Percentiles rank a stretch among this genome's conserved stretches.
phyloP scores from a whole-genome alignment of 2,888 invertebrate genomes.

The Litoditis marina region DNA sequence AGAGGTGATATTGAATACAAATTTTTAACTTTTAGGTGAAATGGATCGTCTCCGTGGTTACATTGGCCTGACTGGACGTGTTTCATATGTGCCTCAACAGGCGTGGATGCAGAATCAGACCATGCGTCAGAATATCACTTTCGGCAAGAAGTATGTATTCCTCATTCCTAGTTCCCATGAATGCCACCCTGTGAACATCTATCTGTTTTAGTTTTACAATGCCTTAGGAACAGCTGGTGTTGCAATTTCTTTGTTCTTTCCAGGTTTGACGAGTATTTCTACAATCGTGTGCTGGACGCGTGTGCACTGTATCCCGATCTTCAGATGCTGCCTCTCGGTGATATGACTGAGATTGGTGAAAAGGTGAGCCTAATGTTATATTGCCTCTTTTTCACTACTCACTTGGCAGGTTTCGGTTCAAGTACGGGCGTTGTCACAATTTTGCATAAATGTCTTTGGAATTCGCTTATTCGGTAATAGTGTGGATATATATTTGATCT shows the following conservation, averaged over 20 bases:
- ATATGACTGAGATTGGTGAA: constrained; percentile 60
- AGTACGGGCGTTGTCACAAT: too few relatives aligned
- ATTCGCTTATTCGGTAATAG: too few relatives aligned
- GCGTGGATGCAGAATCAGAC: constrained; percentile 99
- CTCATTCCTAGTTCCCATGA: neutral
- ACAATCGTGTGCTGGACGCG: constrained; percentile 55
- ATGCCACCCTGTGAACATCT: too few relatives aligned
- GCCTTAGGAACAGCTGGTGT: too few relatives aligned
- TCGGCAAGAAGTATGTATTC: constrained; percentile 64
- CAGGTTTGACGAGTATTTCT: constrained; percentile 54
- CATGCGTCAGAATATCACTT: constrained; percentile 85
- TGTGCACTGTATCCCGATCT: constrained; percentile 56
- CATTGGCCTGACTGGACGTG: constrained; percentile 64
- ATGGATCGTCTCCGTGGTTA: constrained; percentile 63
- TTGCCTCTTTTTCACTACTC: too few relatives aligned
- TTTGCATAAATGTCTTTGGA: too few relatives aligned
- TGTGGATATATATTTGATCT: too few relatives aligned
- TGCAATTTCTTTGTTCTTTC: too few relatives aligned
- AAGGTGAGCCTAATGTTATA: constrained; percentile 48
- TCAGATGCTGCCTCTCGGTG: constrained; percentile 49
- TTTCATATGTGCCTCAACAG: constrained; percentile 87
- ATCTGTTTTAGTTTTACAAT: too few relatives aligned
- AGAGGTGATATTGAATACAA: too few relatives aligned
- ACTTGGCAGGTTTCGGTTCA: too few relatives aligned
- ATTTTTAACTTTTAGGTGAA: constrained; percentile 67